These are phyloP conservation scores for Microcaecilia unicolor DNA, from an alignment of 2,797 vertebrate genomes.

Conservation along the genomic window DNA sequence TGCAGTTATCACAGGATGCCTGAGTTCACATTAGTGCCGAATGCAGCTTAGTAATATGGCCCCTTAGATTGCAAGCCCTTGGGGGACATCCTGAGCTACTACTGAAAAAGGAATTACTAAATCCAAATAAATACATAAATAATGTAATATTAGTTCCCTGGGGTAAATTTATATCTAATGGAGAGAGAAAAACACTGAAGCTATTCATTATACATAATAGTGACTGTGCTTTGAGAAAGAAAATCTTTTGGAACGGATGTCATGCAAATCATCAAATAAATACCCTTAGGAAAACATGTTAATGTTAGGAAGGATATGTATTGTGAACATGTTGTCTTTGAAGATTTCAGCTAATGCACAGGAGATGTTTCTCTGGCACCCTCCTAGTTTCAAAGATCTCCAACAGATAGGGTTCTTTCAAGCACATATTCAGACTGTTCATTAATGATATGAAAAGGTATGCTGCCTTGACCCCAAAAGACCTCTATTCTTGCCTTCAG, in stretches of 20 bases:
- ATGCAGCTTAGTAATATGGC: too few species aligned
- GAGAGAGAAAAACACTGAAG: conserved; percentile 3
- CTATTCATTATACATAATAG: too few species aligned
- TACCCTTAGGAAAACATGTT: background rate
- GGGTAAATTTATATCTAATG: conserved; percentile 21
- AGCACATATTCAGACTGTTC: background rate
- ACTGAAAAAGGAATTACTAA: too few species aligned
- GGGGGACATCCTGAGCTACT: too few species aligned
- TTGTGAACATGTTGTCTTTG: conserved; percentile 3
- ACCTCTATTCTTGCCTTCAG: too few species aligned
- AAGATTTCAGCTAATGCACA: background rate
- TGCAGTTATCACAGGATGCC: too few species aligned
- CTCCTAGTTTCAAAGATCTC: background rate
- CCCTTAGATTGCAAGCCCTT: too few species aligned
- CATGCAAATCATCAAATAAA: conserved; percentile 1
- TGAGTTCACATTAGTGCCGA: too few species aligned
- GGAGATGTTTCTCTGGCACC: background rate
- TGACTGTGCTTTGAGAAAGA: background rate
- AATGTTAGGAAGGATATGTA: background rate
- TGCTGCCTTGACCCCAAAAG: background rate
- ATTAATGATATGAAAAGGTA: background rate
- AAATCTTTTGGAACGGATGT: background rate
- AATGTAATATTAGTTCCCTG: conserved; percentile 47
- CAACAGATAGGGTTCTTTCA: background rate
- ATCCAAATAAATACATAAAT: too few species aligned